Evolutionary conservation across 2,113 vertebrate genomes (phyloP), one percentile per base, ranked within the genome.

Genomic region (Pituophis catenifer): DNA sequence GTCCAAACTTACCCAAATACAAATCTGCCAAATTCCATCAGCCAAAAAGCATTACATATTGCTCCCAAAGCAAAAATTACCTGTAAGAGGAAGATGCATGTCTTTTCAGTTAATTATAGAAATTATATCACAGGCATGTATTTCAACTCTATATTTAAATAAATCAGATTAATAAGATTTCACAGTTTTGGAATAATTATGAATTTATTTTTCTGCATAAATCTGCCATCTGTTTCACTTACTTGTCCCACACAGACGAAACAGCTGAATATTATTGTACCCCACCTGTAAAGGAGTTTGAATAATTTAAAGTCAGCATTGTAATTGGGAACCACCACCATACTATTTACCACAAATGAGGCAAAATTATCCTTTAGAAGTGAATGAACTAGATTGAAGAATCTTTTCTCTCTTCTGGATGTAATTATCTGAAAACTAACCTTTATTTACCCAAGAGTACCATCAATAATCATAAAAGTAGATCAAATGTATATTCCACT

Each of bases 231-330:
- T 1, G 0, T 12, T 21, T 29, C 57, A 96, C 98, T 95, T 95
- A 99, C 99, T 98, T 99, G 99, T 90, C 99, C 99, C 4, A 97
- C n/a, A 95, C 98, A 99, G 92, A 99, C 99, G 90, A 99, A 99
- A 17, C 98, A 91, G 86, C 98, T 98, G 94, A 99, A 99, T 95
- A 99, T 98, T 59, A 99, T 89, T 5, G 99, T 99, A 93, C 99
- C 99, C 96, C 99, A 96, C 94, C 99, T 99, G 93, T 12, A 96
- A 57, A 5, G 96, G 53, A 95, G 48, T 10, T 91, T 88, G 12
- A 29, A 15, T 12, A 13, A 59, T 0, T 59, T 59, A 29, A 91
- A 50, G 15, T n/a, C 85, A 50, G 57, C 38, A 38, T 57, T 85
- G 15, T 48, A 26, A 91, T 86, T n/a, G 48, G 50, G 8, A 90